Conservation (phyloP, 1,140 invertebrate species). For the Dendroctonus ponderosae region DNA sequence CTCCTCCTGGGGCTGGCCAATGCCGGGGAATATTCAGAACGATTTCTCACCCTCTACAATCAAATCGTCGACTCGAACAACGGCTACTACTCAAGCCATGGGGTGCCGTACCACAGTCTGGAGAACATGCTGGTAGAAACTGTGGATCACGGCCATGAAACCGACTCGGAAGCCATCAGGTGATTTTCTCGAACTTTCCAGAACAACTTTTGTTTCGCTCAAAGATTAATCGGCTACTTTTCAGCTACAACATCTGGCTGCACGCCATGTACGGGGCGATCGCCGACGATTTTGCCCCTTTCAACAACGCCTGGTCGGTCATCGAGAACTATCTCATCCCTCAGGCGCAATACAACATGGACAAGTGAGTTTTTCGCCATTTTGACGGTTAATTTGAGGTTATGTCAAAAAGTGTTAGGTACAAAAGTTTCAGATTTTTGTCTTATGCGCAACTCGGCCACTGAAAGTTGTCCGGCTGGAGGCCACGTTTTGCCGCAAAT, state of each 20-base stretch:
- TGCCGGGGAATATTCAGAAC: slow-evolving; percentile 16
- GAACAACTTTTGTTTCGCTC: background rate
- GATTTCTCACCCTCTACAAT: slow-evolving; percentile 20
- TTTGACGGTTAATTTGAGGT: no score
- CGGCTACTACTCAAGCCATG: slow-evolving; percentile 29
- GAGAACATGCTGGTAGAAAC: slow-evolving; percentile 29
- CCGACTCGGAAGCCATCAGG: slow-evolving; percentile 32
- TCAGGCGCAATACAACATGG: slow-evolving; percentile 17
- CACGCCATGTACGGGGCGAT: slow-evolving; percentile 26
- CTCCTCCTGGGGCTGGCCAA: background rate
- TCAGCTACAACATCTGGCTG: slow-evolving; percentile 16
- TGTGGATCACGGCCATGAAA: slow-evolving; percentile 29
- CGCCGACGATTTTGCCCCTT: slow-evolving; percentile 17
- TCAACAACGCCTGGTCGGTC: slow-evolving; percentile 26
- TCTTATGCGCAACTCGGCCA: no score
- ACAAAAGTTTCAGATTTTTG: no score
- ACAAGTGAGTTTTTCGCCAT: slow-evolving; percentile 14
- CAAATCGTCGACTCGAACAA: slow-evolving; percentile 22
- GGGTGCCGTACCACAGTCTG: slow-evolving; percentile 27
- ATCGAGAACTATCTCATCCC: slow-evolving; percentile 32
- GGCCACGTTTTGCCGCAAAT: background rate
- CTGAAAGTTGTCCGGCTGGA: background rate
- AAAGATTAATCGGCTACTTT: background rate
- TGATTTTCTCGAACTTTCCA: background rate
- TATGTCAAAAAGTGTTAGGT: no score